Conservation (phyloP, 2,113 vertebrate species). For the Oncorhynchus nerka region DNA sequence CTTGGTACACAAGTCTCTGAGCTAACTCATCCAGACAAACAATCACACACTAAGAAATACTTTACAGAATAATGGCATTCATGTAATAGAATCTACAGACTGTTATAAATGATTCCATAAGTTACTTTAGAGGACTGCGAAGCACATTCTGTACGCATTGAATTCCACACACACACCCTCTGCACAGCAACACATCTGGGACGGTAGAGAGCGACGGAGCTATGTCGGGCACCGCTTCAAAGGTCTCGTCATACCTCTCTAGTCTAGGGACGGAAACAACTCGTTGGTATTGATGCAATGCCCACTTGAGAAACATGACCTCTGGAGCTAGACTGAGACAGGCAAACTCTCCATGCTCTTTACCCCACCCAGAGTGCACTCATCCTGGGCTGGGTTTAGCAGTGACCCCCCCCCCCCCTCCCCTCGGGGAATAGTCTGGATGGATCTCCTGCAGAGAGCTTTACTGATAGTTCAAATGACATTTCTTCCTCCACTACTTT, state of each 20-base stretch:
- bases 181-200: neutral
- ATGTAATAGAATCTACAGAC: no score
- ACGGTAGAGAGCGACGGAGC: neutral
- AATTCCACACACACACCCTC: conserved; percentile 3
- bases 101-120: no score
- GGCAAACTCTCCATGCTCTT: neutral
- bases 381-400: neutral
- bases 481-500: no score
- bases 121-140: no score
- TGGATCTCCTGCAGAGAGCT: neutral
- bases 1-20: neutral
- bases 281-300: conserved; percentile 9
- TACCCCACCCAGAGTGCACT: neutral
- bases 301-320: conserved; percentile 35
- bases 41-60: neutral
- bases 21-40: conserved; percentile 5
- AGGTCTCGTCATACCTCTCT: conserved; percentile 8
- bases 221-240: conserved; percentile 13
- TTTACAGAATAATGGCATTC: no score
- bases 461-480: neutral
- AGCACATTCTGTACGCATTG: neutral
- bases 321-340: conserved; percentile 3
- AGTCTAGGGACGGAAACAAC: conserved; percentile 22
- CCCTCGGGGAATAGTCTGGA: neutral
- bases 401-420: neutral